These are phyloP conservation scores for Elysia chlorotica DNA, from an alignment of 1,140 invertebrate genomes.

Conservation along the genomic window DNA sequence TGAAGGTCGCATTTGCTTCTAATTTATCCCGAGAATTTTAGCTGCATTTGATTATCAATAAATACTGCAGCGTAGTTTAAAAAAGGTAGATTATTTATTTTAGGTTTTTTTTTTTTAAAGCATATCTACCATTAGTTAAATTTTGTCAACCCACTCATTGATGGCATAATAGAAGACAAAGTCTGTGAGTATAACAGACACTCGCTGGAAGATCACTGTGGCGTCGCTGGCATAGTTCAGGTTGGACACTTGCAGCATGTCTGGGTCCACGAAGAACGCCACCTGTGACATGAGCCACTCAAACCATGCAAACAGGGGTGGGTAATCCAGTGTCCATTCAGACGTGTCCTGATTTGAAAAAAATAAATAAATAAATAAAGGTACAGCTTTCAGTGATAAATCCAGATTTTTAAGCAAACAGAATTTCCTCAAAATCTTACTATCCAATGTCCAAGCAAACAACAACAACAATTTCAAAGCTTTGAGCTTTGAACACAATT, in stretches of 20 bases:
- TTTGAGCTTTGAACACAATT: not conserved
- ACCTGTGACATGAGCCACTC: slow-evolving; percentile 83
- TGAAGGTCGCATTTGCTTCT: too few relatives aligned
- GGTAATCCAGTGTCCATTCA: slow-evolving; percentile 99
- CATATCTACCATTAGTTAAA: not conserved
- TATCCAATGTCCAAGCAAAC: too few relatives aligned
- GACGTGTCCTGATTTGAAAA: slow-evolving; percentile 75
- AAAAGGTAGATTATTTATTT: not conserved
- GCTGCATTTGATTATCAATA: too few relatives aligned
- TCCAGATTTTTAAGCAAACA: not conserved
- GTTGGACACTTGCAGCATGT: slow-evolving; percentile 85
- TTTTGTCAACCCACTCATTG: slow-evolving; percentile 63
- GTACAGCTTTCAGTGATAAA: not conserved
- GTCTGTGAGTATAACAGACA: slow-evolving; percentile 89
- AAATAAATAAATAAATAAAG: not conserved
- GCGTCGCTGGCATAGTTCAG: slow-evolving; percentile 80
- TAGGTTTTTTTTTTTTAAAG: not conserved
- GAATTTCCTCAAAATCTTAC: not conserved
- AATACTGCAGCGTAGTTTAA: not conserved
- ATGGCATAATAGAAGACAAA: slow-evolving; percentile 81
- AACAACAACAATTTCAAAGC: too few relatives aligned
- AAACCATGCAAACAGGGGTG: slow-evolving; percentile 98
- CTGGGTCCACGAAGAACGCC: slow-evolving; percentile 81
- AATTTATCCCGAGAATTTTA: too few relatives aligned
- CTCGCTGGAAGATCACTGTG: slow-evolving; percentile 88